Conservation (phyloP, 2,888 invertebrate species). For the Teleogryllus oceanicus region DNA sequence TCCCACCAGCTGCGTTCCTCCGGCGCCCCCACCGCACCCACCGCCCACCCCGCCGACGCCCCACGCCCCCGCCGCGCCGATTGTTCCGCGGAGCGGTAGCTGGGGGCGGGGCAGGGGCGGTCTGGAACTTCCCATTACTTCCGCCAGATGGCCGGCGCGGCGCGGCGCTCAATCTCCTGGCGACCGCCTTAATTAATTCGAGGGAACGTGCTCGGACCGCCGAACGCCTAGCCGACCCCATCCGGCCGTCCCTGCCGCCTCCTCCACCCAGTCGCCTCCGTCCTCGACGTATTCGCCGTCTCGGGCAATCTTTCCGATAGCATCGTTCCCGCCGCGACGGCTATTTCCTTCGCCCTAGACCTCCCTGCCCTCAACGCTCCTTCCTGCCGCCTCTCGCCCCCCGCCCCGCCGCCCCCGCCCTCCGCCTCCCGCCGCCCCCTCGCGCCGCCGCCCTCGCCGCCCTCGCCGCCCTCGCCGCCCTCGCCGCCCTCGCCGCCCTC, state of each 20-base stretch:
- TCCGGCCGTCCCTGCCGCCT: not conserved
- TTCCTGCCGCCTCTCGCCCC: too few relatives aligned
- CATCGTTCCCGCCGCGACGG: not conserved
- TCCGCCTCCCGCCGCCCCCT: too few relatives aligned
- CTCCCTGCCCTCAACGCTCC: not conserved
- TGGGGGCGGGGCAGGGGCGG: not conserved
- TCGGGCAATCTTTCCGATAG: not conserved
- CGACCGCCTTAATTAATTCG: not conserved
- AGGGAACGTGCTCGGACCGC: not conserved
- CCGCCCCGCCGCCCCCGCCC: too few relatives aligned
- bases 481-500: too few relatives aligned
- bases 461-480: too few relatives aligned
- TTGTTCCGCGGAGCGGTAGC: not conserved
- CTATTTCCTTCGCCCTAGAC: not conserved
- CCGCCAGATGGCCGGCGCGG: not conserved
- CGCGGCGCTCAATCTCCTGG: conserved; percentile 18
- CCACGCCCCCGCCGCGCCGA: not conserved
- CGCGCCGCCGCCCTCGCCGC: too few relatives aligned
- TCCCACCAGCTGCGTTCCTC: too few relatives aligned
- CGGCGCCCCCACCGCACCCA: too few relatives aligned
- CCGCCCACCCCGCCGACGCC: too few relatives aligned
- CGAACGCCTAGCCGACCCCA: not conserved
- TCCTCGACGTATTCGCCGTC: not conserved
- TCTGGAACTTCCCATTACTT: conserved; percentile 10
- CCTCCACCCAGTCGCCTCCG: not conserved